Percentiles rank a stretch among this genome's conserved stretches.
Conservation (phyloP, 2,888 invertebrate species). For the Tenodera sinensis region DNA sequence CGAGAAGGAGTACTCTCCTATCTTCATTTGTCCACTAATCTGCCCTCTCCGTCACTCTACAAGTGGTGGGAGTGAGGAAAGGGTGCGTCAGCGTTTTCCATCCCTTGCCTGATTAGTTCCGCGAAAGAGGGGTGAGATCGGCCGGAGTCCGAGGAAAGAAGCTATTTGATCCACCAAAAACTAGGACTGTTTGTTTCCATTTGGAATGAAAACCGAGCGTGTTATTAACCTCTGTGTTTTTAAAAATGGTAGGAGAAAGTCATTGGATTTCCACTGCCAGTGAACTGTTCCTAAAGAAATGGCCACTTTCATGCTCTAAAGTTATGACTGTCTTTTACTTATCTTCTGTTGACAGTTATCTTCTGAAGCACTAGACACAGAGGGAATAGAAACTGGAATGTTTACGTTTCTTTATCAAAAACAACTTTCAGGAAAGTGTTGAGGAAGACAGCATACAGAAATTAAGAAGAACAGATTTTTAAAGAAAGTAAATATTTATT, state of each 20-base stretch:
- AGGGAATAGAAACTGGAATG: too few relatives aligned
- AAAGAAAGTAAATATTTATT: too few relatives aligned
- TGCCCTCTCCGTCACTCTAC: conserved; percentile 7
- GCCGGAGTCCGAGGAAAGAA: not conserved
- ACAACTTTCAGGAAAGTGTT: too few relatives aligned
- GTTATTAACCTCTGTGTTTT: not conserved
- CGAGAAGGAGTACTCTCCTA: not conserved
- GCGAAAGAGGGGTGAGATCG: not conserved
- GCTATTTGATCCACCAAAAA: not conserved
- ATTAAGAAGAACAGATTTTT: too few relatives aligned
- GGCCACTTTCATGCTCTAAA: not conserved
- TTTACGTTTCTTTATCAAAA: too few relatives aligned
- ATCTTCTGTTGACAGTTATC: too few relatives aligned
- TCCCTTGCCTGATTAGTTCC: not conserved
- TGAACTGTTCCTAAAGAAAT: not conserved
- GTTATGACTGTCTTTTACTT: not conserved
- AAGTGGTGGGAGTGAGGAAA: not conserved
- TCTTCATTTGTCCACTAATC: conserved; percentile 12
- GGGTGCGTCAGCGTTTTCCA: not conserved
- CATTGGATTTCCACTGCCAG: not conserved
- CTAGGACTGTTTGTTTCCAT: not conserved
- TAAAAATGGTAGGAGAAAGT: not conserved
- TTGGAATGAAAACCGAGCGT: not conserved
- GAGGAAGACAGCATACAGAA: too few relatives aligned
- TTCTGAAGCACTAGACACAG: too few relatives aligned